Percentiles rank a stretch among this genome's conserved stretches.
Evolutionary conservation across 2,888 invertebrate genomes (phyloP).

Genomic region (Himalopsyche kuldschensis): DNA sequence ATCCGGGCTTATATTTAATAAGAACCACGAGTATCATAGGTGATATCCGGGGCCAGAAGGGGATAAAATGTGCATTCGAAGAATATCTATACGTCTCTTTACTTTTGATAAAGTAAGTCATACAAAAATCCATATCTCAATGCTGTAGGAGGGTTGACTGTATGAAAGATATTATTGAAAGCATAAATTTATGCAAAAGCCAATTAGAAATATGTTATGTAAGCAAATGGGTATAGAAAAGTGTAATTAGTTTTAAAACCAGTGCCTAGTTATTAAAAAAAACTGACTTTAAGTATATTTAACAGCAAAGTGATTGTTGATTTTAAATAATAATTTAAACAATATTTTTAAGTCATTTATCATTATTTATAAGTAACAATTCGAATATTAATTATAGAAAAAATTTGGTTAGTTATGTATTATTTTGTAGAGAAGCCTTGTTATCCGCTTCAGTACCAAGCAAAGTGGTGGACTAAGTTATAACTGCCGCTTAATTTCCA

Average conservation of each 20-base stretch:
- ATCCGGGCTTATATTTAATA: no score
- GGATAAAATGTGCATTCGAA: no score
- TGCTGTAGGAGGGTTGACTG: no score
- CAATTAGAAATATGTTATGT: background rate
- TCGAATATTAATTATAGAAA: background rate
- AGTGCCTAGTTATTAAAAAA: background rate
- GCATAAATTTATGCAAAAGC: background rate
- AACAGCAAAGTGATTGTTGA: background rate
- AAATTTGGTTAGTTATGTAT: background rate
- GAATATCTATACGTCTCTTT: no score
- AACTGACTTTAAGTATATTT: background rate
- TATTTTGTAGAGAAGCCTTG: background rate
- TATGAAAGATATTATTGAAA: no score
- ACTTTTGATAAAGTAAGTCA: no score
- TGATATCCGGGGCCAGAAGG: no score
- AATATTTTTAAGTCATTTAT: background rate
- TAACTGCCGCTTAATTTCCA: no score
- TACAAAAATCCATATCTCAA: no score
- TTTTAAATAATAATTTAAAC: background rate
- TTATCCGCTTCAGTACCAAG: no score
- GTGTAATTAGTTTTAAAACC: background rate
- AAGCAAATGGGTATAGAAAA: background rate
- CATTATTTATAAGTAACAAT: background rate
- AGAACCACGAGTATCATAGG: no score
- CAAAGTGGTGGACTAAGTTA: no score